Base-by-base conservation (phyloP, 2,797 vertebrate species). In the Holocentrus rufus region DNA sequence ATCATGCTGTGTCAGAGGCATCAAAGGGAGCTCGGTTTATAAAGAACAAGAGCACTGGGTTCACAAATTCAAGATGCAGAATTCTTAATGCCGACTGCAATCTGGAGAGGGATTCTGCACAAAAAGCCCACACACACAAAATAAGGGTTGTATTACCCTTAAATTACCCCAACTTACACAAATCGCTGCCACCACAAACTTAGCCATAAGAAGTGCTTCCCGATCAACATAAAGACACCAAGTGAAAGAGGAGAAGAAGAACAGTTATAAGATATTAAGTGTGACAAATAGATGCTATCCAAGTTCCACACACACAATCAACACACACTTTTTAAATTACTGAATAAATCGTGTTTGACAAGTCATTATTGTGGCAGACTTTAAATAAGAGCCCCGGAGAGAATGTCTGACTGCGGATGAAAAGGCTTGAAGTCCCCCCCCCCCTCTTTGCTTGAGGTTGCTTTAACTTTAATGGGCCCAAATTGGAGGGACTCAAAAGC, bases 301-400 rank as follows among this genome's bases (percentile, higher is more conserved):
- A 77, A 66, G 44, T 80, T 87, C 67, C 22, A 70, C 50, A 64
- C 47, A 31, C 2, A 9, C 72, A 67, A 74, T 78, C 46, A 83
- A 71, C 82, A 76, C 46, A 56, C 30, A 27, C 27, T 70, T 85
- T 76, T 85, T 76, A 88, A 85, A 83, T 79, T 1, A 77, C 72
- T 69, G 76, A 87, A 85, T 86, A 82, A 81, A 88, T 88, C 71
- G 67, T 25, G 56, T 80, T 52, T 90, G 88, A 82, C 83, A 85
- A 79, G 60, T 86, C 68, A 72, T 87, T 88, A 86, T 75, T 84
- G 62, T 46, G 63, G 53, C 54, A 68, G 60, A 62, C 60, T 80
- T 77, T 58, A 73, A 81, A 42, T 67, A 65, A 25, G 62, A 77
- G 54, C 69, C 54, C 49, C 30, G 27, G 53, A 66, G 57, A 47